These are phyloP conservation scores for Indicator indicator DNA, from an alignment of 2,113 vertebrate genomes.

Conservation along the genomic window DNA sequence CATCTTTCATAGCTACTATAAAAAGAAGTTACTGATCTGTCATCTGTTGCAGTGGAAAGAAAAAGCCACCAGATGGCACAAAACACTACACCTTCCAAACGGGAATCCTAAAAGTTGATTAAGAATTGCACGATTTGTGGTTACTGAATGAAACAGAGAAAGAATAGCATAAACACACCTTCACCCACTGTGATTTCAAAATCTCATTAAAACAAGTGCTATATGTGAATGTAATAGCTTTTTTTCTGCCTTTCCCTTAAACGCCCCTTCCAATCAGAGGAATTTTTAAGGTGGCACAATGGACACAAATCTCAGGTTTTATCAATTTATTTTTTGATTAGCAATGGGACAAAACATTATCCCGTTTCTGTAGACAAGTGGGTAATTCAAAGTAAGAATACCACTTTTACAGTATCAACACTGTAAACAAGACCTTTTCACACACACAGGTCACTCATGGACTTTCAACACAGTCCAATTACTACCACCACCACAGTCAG, in stretches of 20 bases:
- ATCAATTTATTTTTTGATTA: background rate
- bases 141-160: background rate
- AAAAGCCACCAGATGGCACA: constrained; percentile 70
- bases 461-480: background rate
- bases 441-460: background rate
- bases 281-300: background rate
- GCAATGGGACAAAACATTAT: background rate
- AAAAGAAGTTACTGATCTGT: background rate
- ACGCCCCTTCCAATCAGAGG: background rate
- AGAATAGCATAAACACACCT: background rate
- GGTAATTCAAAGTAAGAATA: background rate
- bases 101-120: background rate
- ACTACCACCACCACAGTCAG: background rate
- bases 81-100: background rate
- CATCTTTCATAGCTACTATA: background rate
- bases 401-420: background rate
- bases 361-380: background rate
- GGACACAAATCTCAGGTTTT: background rate
- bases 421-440: background rate
- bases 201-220: background rate
- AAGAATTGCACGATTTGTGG: background rate
- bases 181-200: background rate
- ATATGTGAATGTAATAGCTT: background rate
- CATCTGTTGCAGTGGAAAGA: background rate
- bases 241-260: background rate